These are phyloP conservation scores for Helogale parvula DNA, from an alignment of 2,113 vertebrate species.

Conservation along the genomic window DNA sequence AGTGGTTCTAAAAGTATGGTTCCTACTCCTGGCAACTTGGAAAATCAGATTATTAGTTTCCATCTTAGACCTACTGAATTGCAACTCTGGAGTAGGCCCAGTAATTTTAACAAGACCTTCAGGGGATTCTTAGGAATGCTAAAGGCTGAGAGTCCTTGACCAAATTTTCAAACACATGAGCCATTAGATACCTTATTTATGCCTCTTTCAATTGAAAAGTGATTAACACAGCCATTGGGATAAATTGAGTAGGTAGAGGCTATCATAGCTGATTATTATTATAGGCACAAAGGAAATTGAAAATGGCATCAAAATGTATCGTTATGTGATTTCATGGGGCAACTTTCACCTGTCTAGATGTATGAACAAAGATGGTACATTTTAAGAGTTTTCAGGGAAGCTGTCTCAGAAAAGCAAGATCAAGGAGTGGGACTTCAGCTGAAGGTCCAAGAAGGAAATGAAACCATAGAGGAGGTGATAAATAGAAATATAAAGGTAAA, in stretches of 20 bases:
- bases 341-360: not conserved
- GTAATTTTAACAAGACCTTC: not conserved
- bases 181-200: slow-evolving; percentile 11
- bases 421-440: not conserved
- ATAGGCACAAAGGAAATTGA: not conserved
- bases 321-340: not conserved
- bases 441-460: not conserved
- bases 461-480: not conserved
- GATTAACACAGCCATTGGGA: not conserved
- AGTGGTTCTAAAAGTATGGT: not conserved
- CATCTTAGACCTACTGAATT: not conserved
- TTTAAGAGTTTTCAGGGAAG: not conserved
- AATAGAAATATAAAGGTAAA: not conserved
- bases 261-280: not conserved
- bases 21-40: not conserved
- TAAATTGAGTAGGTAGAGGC: not conserved
- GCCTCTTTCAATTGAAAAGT: not conserved
- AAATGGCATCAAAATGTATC: not conserved
- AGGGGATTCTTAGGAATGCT: not conserved
- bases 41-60: not conserved
- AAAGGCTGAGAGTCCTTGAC: not conserved
- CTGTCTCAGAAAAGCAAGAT: not conserved
- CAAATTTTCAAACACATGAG: not conserved
- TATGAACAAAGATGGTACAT: not conserved
- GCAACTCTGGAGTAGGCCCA: not conserved